Conservation (phyloP, 1,140 invertebrate genomes). For the Zophobas morio region DNA sequence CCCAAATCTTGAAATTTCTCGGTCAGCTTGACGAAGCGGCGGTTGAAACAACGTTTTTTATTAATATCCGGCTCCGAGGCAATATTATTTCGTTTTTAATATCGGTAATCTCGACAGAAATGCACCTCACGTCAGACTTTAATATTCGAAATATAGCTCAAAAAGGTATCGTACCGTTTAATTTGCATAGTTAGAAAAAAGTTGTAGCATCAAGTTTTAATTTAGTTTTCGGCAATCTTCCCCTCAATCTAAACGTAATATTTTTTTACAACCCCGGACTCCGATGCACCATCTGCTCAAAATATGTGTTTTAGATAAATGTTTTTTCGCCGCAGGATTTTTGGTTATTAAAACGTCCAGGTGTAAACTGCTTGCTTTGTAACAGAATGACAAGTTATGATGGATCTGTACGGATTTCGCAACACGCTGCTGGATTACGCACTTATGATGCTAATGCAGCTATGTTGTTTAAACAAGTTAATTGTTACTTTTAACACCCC, state of each 20-base stretch:
- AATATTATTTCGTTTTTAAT: slow-evolving; percentile 36
- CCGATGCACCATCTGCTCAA: slow-evolving; percentile 57
- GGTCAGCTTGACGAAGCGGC: background rate
- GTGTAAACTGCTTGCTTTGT: slow-evolving; percentile 56
- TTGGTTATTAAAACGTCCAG: slow-evolving; percentile 59
- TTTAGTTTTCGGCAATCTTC: slow-evolving; percentile 47
- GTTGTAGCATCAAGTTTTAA: slow-evolving; percentile 52
- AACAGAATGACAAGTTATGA: slow-evolving; percentile 56
- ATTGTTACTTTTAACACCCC: slow-evolving; percentile 58
- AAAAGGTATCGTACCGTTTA: slow-evolving; percentile 47
- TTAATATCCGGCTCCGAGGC: slow-evolving; percentile 15
- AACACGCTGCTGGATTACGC: slow-evolving; percentile 52
- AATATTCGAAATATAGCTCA: slow-evolving; percentile 39
- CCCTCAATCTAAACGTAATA: slow-evolving; percentile 51
- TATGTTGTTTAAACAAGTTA: slow-evolving; percentile 62
- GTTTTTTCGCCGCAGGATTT: slow-evolving; percentile 61
- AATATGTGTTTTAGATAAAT: slow-evolving; percentile 61
- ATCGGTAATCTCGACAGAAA: slow-evolving; percentile 30
- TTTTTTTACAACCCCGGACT: slow-evolving; percentile 43
- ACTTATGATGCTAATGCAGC: slow-evolving; percentile 59
- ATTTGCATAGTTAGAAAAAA: slow-evolving; percentile 53
- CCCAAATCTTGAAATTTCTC: slow-evolving; percentile 17
- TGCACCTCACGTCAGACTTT: slow-evolving; percentile 32
- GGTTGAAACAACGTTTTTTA: slow-evolving; percentile 3
- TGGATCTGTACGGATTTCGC: slow-evolving; percentile 55